Base-by-base conservation (phyloP, 2,888 invertebrate species). In the Trichopria drosophilae region DNA sequence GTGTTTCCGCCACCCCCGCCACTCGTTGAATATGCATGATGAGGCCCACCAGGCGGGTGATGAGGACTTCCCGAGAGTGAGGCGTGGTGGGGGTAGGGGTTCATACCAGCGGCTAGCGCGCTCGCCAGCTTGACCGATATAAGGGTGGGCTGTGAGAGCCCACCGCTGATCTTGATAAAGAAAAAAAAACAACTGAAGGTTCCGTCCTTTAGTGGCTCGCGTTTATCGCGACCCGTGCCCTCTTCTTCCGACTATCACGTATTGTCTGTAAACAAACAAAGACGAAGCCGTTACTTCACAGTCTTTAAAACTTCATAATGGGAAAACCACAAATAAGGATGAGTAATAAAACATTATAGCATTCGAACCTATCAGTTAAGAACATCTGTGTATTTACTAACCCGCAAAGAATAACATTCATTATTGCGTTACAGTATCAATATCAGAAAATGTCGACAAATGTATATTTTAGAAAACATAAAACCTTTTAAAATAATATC, bases 51-150 rank as follows among this genome's bases (percentile, higher is more conserved):
- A 44, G 71, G 66, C 51, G 78, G 73, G 56, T 76, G 74, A 65
- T 75, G 73, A 49, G 73, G 71, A 76, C 79, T 63, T 72, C 78
- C 69, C 74, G 79, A 66, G 69, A 78, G 59, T 75, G 78, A 67
- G 76, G 79, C 70, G 58, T 75, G 75, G 67, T 74, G 75, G 63
- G 77, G 79, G 75, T 83, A 85, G 77, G 90, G 88, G 86, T 90
- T 91, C 90, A 91, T 90, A 80, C 88, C 87, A 79, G 86, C 82
- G 79, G 86, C 82, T 76, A 84, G 78, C 80, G 87, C 86, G 84
- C 87, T 87, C 81, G 88, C 88, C 88, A 89, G 89, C 83, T 88
- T 89, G 89, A 81, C 82, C 67, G 84, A 82, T 81, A 79, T 78
- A 78, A 63, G 80, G 68, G 68, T 66, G 65, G 66, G 68, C 68